phyloP scores from a whole-genome alignment of 2,797 vertebrate genomes.

The Danio tinwini region DNA sequence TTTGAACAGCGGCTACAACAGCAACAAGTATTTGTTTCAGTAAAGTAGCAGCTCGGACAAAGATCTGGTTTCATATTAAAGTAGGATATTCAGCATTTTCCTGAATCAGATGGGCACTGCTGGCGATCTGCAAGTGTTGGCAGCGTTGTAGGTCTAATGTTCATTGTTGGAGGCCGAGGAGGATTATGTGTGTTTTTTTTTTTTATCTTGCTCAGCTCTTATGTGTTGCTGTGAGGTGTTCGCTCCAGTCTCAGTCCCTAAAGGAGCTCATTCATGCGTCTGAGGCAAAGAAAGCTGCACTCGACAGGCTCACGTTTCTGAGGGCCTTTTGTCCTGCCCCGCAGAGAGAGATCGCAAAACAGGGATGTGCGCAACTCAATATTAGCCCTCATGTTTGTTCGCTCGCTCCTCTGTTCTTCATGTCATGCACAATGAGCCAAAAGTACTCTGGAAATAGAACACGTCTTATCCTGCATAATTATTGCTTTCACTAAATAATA shows the following conservation, averaged over 20 bases:
- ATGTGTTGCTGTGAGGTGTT: conserved; percentile 78
- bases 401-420: conserved; percentile 57
- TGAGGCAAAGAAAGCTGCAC: conserved; percentile 68
- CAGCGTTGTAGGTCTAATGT: conserved; percentile 57
- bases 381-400: conserved; percentile 72
- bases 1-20: conserved; percentile 51
- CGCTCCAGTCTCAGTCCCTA: conserved; percentile 67
- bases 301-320: conserved; percentile 76
- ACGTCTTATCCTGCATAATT: conserved; percentile 27
- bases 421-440: conserved; percentile 50
- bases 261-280: conserved; percentile 73
- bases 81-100: conserved; percentile 50
- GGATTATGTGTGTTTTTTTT: conserved; percentile 65
- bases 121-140: conserved; percentile 63
- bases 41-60: conserved; percentile 60
- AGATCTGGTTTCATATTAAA: conserved; percentile 65
- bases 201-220: conserved; percentile 66
- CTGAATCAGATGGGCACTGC: conserved; percentile 56
- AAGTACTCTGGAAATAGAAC: conserved; percentile 31
- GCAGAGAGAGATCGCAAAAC: conserved; percentile 75
- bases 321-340: conserved; percentile 74
- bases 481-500: not conserved
- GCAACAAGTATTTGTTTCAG: conserved; percentile 64
- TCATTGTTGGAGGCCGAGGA: conserved; percentile 35
- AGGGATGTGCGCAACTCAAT: conserved; percentile 76